These are phyloP conservation scores for Picathartes gymnocephalus DNA, from an alignment of 2,113 vertebrate genomes.

Conservation along the genomic window DNA sequence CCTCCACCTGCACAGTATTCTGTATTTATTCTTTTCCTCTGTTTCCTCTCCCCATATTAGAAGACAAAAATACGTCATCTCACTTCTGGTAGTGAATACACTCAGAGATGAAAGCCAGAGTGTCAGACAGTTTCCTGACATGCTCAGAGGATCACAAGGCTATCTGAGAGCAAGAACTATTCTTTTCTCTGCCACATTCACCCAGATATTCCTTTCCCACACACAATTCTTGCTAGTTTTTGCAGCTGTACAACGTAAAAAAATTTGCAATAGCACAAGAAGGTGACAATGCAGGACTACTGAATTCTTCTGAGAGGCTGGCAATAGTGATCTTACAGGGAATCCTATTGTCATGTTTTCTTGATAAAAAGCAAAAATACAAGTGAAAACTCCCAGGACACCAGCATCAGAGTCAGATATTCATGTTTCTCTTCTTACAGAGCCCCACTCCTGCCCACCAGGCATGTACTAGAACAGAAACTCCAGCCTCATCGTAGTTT, in stretches of 20 bases:
- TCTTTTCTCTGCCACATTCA: background rate
- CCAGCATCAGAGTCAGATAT: background rate
- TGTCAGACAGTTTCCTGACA: background rate
- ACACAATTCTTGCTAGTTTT: background rate
- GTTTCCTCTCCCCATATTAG: background rate
- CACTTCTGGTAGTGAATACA: background rate
- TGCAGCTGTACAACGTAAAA: background rate
- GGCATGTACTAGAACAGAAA: background rate
- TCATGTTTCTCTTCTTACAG: background rate
- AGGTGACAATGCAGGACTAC: background rate
- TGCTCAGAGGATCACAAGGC: background rate
- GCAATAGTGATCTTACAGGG: background rate
- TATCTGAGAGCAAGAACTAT: background rate
- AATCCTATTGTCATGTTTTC: background rate
- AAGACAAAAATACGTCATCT: background rate
- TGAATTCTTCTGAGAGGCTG: background rate
- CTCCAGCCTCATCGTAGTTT: background rate
- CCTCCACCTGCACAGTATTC: background rate
- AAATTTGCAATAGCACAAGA: background rate
- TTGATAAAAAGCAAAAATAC: background rate
- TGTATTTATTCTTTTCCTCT: background rate
- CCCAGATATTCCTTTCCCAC: background rate
- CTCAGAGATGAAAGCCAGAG: background rate
- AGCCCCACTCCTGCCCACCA: background rate
- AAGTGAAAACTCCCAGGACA: background rate